Evolutionary conservation across 2,888 invertebrate genomes (phyloP).

Genomic region (Oligia latruncula): DNA sequence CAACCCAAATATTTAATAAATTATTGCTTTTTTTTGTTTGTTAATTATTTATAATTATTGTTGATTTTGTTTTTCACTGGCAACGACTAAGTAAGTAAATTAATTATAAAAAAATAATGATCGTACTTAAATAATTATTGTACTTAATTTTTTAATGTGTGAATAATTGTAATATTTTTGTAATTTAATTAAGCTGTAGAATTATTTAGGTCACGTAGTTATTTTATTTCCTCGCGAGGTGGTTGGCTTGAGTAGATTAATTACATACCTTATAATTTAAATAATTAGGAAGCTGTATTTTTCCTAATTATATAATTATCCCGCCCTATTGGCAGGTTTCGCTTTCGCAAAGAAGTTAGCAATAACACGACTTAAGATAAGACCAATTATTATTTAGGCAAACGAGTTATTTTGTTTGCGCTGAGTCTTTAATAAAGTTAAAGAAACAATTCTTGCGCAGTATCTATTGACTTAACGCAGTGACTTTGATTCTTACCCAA

Average conservation of each 20-base stretch:
- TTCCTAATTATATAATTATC: neutral
- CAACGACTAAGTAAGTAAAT: conserved; percentile 62
- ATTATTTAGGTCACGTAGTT: conserved; percentile 23
- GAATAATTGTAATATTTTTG: conserved; percentile 58
- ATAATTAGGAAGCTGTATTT: conserved; percentile 15
- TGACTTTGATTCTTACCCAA: neutral
- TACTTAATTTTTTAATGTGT: conserved; percentile 55
- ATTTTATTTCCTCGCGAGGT: neutral
- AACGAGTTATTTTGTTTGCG: neutral
- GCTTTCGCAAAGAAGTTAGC: conserved; percentile 26
- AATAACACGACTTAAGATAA: conserved; percentile 13
- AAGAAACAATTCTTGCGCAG: neutral
- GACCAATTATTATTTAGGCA: neutral
- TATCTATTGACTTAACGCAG: neutral
- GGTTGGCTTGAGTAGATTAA: conserved; percentile 38
- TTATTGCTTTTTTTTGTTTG: conserved; percentile 59
- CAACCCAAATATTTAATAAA: conserved; percentile 63
- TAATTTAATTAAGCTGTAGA: conserved; percentile 37
- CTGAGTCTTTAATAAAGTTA: neutral
- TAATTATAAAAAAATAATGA: conserved; percentile 37
- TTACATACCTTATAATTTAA: conserved; percentile 19
- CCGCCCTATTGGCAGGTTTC: conserved; percentile 40
- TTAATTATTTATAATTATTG: conserved; percentile 67
- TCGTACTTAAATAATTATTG: conserved; percentile 45
- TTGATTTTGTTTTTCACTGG: conserved; percentile 63